These are phyloP conservation scores for Zootoca vivipara DNA, from an alignment of 2,113 vertebrate species.

Conservation along the genomic window DNA sequence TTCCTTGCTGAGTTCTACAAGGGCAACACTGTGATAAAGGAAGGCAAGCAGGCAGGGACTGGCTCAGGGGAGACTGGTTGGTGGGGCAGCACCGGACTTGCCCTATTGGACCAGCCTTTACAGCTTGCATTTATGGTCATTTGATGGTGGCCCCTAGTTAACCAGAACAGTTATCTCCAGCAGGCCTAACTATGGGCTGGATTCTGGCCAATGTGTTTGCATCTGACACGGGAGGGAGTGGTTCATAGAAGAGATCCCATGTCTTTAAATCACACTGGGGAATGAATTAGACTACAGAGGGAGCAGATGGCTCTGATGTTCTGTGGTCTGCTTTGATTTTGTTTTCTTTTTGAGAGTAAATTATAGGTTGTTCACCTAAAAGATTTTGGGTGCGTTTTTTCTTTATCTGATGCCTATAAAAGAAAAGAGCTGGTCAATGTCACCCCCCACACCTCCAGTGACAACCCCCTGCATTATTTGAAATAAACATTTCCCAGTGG, in stretches of 20 bases:
- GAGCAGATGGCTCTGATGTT: not conserved
- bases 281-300: not conserved
- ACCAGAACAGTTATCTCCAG: not conserved
- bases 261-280: not conserved
- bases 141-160: not conserved
- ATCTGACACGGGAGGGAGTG: not conserved
- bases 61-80: too few species aligned
- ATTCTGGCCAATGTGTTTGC: conserved; percentile 3
- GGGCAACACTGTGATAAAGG: too few species aligned
- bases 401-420: not conserved
- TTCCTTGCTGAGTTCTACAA: too few species aligned
- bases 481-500: not conserved
- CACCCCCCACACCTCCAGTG: not conserved
- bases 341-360: not conserved
- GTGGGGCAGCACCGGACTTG: too few species aligned
- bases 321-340: not conserved
- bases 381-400: not conserved
- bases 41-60: too few species aligned
- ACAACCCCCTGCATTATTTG: not conserved
- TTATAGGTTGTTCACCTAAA: rapidly evolving
- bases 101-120: too few species aligned
- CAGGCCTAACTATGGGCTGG: not conserved
- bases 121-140: not conserved
- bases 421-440: not conserved
- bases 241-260: not conserved